Evolutionary conservation across 2,113 vertebrate genomes (phyloP).

Genomic region (Macroglossus sobrinus): DNA sequence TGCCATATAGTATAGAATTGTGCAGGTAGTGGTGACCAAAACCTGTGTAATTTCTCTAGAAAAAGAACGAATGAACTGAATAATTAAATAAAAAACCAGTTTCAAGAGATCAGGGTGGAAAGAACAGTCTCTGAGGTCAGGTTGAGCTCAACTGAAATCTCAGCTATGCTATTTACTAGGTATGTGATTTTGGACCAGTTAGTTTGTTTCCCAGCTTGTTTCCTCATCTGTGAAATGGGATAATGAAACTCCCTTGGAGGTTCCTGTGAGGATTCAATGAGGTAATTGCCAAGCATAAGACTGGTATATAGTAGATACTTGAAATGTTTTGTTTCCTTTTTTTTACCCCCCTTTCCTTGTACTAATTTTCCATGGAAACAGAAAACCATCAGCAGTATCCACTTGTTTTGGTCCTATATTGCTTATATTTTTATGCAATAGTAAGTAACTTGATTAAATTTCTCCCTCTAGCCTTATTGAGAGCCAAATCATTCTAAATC

Average conservation of each 20-base stretch:
- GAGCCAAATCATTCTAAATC: conserved; percentile 18
- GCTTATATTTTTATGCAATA: neutral
- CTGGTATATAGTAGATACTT: neutral
- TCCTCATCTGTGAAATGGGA: neutral
- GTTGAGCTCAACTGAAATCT: neutral
- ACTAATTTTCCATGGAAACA: conserved; percentile 2
- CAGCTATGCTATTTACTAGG: neutral
- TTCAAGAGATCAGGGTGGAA: neutral
- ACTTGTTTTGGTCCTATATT: neutral
- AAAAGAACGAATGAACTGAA: neutral
- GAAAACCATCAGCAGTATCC: neutral
- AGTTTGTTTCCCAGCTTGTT: neutral
- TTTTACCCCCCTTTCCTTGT: neutral
- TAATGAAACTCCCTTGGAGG: neutral
- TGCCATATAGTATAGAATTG: neutral
- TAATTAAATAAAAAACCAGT: neutral
- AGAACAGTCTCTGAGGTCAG: neutral
- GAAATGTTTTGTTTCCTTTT: neutral
- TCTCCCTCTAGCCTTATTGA: neutral
- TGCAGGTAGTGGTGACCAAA: neutral
- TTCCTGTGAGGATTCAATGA: neutral
- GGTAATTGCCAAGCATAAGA: neutral
- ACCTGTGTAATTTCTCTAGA: neutral
- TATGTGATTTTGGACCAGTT: neutral
- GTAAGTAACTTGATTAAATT: conserved; percentile 13